Base-by-base conservation (phyloP, 2,888 invertebrate species). In the Monopis laevigella region DNA sequence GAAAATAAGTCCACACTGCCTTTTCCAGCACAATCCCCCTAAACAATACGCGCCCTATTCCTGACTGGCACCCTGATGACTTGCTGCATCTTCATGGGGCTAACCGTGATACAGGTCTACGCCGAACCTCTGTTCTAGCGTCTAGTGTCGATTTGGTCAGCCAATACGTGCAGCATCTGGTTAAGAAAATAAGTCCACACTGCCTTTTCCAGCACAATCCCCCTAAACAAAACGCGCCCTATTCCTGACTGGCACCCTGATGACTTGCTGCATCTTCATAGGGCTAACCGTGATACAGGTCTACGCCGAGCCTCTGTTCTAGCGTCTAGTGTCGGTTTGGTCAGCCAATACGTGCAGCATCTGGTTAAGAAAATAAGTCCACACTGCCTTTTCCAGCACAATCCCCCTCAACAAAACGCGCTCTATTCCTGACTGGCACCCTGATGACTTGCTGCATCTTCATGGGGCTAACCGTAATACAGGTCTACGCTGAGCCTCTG, bases 401-500 rank as follows among this genome's bases (percentile, higher is more conserved):
- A 12, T 35, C 34, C n/a, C 16, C 16, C 12, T n/a, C 42, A 10
- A 24, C 42, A 16, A 34, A 28, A 17, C 26, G 42, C 10, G 42
- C 42, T 11, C 27, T 42, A 2, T 2, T 17, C 2, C 10, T 42
- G 6, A 16, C 28, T n/a, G 13, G 36, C 2, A 12, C 27, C 8
- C 16, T 42, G 29, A 34, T 42, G 18, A 36, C 42, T 3, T 3
- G 28, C 2, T 36, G 24, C 19, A 24, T 36, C 6, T 14, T 42
- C 10, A 42, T 42, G 42, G 42, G 42, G 3, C 17, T 42, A 21
- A 14, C 26, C 1, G 36, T 28, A 6, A 34, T 42, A 34, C 35
- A 36, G 19, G 42, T 42, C 2, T 42, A 36, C 21, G 42, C 42
- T 10, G 36, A 36, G 12, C 35, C 36, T 6, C 16, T 42, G n/a